Conservation (phyloP, 2,113 vertebrate species). For the Paradisaea rubra region DNA sequence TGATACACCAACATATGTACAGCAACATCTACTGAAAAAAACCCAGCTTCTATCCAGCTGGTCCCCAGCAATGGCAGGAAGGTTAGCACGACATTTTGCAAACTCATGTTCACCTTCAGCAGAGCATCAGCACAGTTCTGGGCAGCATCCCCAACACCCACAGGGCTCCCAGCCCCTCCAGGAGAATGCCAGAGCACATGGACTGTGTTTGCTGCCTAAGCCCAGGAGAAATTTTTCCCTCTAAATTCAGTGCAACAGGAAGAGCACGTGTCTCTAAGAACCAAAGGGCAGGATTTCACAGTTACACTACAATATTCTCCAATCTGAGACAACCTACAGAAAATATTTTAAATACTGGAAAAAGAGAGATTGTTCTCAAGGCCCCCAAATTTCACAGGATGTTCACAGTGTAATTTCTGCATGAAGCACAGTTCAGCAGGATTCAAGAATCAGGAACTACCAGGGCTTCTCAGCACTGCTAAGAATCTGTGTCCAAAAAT, state of each 20-base stretch:
- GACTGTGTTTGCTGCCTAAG: not conserved
- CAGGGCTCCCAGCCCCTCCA: not conserved
- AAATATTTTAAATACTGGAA: not conserved
- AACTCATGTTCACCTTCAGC: not conserved
- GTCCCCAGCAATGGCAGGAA: not conserved
- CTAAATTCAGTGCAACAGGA: not conserved
- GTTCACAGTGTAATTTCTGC: not conserved
- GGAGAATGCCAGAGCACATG: not conserved
- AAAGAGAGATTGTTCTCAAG: not conserved
- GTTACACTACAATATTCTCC: not conserved
- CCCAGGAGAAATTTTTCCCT: not conserved
- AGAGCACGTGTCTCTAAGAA: not conserved
- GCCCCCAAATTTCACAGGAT: not conserved
- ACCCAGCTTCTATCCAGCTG: not conserved
- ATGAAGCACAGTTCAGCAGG: not conserved
- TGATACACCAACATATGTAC: not conserved
- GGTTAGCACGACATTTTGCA: not conserved
- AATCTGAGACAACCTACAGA: not conserved
- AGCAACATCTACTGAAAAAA: not conserved
- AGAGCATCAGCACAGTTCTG: not conserved
- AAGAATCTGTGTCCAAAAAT: not conserved
- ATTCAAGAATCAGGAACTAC: not conserved
- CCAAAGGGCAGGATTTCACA: not conserved
- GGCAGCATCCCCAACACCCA: accelerated
- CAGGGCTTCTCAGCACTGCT: not conserved